Evolutionary conservation across 1,140 invertebrate genomes (phyloP), one percentile per base, ranked within the genome.

Genomic region (Scaptomyza pallida): DNA sequence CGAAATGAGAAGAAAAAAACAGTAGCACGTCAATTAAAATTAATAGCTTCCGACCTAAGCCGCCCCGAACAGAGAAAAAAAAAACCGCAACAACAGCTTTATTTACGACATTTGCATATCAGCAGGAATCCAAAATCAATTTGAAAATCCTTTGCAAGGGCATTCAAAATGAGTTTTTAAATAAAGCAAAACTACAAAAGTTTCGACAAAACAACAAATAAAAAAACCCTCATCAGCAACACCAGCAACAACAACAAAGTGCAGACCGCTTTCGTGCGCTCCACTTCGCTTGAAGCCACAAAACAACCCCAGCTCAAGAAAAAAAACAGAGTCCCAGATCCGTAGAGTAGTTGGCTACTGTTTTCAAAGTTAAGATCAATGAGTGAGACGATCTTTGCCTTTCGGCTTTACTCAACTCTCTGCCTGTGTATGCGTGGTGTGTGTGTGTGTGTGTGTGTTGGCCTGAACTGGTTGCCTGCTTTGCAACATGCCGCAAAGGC

Each of bases 361-460:
- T 89, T 89, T 89, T 89, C 83, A 88, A 89, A 89, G 85, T 89
- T 89, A 89, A 89, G 85, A 89, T 89, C 85, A 89, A 89, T 88
- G 83, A 88, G 78, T 82, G 80, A 80, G 81, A 72, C 80, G 79
- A 72, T 37, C 52, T 30, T 30, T 64, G 80, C 59, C 75, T 71
- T 78, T 80, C 26, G 69, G 44, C 40, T 61, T 69, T 41, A 59
- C 41, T 69, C 69, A 30, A 30, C 26, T 5, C 26, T 30, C n/a
- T n/a, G n/a, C n/a, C n/a, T n/a, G 19, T 21, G 1, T 30, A 30
- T 30, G 26, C 9, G 26, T 10, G 26, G 26, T 30, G 26, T 10
- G 26, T 9, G 26, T 30, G 26, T 26, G 23, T 26, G 23, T 26
- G 23, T 26, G 17, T 50, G 55, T 17, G 47, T 45, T 45, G 37